A percentile compares a stretch with the other conserved stretches of the same genome.
phyloP scores from a whole-genome alignment of 1,140 invertebrate species.

The Bombus huntii region DNA sequence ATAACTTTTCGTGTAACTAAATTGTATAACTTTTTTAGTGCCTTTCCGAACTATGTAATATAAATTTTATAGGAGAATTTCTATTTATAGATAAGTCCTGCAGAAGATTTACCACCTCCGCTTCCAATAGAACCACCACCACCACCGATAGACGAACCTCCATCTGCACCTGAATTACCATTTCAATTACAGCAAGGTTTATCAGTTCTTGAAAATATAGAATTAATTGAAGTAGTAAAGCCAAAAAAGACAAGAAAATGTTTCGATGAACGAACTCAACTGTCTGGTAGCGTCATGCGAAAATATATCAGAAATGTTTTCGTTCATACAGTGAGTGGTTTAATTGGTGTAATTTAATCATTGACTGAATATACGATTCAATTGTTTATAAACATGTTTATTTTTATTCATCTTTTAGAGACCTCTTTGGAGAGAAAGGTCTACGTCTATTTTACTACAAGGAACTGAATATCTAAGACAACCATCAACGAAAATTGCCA shows the following conservation, averaged over 20 bases:
- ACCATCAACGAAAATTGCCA: neutral
- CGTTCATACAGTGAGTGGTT: constrained; percentile 27
- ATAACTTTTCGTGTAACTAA: too few species aligned
- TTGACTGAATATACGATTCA: neutral
- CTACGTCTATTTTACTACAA: neutral
- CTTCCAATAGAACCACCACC: neutral
- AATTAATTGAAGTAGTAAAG: neutral
- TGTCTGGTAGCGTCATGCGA: neutral
- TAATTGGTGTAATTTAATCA: neutral
- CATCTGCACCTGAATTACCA: neutral
- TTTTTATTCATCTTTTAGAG: neutral
- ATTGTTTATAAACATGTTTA: neutral
- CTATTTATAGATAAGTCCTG: neutral
- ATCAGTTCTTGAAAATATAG: neutral
- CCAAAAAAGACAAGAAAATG: neutral
- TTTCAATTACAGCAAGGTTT: neutral
- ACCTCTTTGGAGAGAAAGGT: neutral
- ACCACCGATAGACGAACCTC: neutral
- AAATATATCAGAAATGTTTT: neutral
- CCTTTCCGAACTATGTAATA: neutral
- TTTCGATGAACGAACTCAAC: neutral
- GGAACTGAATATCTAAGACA: neutral
- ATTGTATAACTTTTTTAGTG: too few species aligned
- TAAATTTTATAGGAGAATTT: neutral
- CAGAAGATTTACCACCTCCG: neutral